Conservation (phyloP, 2,797 vertebrate genomes). For the Enteromius fasciolatus region DNA sequence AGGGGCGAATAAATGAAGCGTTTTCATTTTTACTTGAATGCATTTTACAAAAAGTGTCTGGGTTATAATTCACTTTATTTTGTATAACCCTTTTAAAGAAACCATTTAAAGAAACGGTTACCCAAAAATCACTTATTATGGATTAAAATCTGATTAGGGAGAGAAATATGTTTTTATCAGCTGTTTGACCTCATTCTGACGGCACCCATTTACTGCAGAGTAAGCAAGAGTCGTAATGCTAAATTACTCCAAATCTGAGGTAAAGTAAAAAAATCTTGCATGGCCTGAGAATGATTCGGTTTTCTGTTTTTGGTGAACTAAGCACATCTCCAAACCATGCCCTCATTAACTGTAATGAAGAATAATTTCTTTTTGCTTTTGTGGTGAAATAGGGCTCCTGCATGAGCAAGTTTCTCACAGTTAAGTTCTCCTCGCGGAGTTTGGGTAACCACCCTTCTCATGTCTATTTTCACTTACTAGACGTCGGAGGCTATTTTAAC, state of each 20-base stretch:
- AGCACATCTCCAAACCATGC: neutral
- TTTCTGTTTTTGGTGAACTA: neutral
- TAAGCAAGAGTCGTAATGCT: neutral
- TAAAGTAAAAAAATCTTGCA: neutral
- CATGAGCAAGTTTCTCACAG: neutral
- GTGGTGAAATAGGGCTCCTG: neutral
- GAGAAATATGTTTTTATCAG: neutral
- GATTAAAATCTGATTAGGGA: neutral
- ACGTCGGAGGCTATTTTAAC: conserved; percentile 30
- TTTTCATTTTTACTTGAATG: no score
- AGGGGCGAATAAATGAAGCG: neutral
- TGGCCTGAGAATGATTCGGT: no score
- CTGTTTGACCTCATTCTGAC: neutral
- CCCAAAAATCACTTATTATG: neutral
- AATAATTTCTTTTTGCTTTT: neutral
- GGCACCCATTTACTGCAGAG: neutral
- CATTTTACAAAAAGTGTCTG: neutral
- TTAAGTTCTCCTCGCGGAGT: neutral
- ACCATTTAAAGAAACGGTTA: neutral
- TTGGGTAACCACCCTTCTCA: neutral
- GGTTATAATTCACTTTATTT: neutral
- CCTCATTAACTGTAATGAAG: neutral
- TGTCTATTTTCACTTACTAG: neutral
- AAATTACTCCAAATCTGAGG: neutral
- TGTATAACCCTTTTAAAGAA: neutral